Conservation (phyloP, 2,888 invertebrate genomes). For the Hirtodrosophila histrioides region DNA sequence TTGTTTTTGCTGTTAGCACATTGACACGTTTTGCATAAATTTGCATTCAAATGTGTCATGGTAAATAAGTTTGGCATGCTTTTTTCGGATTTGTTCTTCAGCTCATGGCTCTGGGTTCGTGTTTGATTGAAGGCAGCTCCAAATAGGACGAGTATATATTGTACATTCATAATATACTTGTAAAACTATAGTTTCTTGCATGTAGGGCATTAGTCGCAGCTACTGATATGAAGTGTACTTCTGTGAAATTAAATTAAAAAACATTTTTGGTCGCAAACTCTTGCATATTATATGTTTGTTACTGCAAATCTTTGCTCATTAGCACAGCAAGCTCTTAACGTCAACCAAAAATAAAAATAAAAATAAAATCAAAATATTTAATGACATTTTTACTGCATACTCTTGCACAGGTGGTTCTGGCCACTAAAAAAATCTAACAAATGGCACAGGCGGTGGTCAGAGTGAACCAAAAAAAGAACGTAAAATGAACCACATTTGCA, state of each 20-base stretch:
- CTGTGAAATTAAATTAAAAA: too few species aligned
- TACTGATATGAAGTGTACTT: neutral
- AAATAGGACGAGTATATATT: slow-evolving; percentile 2
- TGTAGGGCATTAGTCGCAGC: slow-evolving; percentile 1
- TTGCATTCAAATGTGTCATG: slow-evolving; percentile 71
- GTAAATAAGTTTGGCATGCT: slow-evolving; percentile 32
- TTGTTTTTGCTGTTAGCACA: slow-evolving; percentile 77
- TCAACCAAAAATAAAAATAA: neutral
- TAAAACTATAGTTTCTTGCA: neutral
- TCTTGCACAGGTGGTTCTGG: slow-evolving; percentile 24
- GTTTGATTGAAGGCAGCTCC: slow-evolving; percentile 39
- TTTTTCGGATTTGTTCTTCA: neutral
- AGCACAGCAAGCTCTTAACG: slow-evolving; percentile 10
- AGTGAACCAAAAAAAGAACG: slow-evolving; percentile 3
- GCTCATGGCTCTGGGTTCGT: slow-evolving; percentile 15
- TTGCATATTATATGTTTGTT: too few species aligned
- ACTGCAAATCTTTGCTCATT: slow-evolving; percentile 21
- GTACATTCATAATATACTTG: neutral
- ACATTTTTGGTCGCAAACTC: too few species aligned
- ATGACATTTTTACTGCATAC: slow-evolving; percentile 35
- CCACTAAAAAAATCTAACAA: slow-evolving; percentile 9
- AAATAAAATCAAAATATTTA: slow-evolving; percentile 16
- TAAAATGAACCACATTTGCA: slow-evolving; percentile 60
- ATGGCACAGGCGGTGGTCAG: neutral
- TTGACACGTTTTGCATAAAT: slow-evolving; percentile 82